Evolutionary conservation across 1,140 invertebrate genomes (phyloP), one percentile per base, ranked within the genome.

Genomic region (Drosophila nebulosa): DNA sequence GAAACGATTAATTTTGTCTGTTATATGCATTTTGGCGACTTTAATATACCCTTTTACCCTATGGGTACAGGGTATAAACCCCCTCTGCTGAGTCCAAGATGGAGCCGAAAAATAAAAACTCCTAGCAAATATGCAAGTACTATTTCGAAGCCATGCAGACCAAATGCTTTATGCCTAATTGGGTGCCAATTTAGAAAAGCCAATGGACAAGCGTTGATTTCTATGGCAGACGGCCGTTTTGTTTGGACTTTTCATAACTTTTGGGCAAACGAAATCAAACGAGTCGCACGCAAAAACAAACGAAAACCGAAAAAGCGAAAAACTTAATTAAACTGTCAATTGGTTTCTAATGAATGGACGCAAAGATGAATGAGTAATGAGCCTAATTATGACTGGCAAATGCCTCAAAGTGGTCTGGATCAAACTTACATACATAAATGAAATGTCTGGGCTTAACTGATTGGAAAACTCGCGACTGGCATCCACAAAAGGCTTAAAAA

Each of bases 241-340:
- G 64, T 70, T 77, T 70, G 65, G 64, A 70, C 36, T 76, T 77
- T 76, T 76, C 53, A 59, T 57, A 75, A 74, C 42, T 74, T 64
- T 39, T 52, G 64, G 42, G 9, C 27, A 26, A 35, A 64, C 64
- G 21, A 52, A 74, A 64, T 55, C 70, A 74, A 67, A n/a, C 35
- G 70, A 53, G 32, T 52, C 27, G 51, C 63, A 58, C 12, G 30
- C 30, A 3, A 27, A 30, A 24, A 18, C 16, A 26, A 57, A 52
- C 51, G 32, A 51, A 72, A 78, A 57, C 61, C 60, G 7, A 12
- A 32, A 32, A n/a, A 32, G 30, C 30, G 30, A 64, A 64, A 84
- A 71, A 61, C 76, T 77, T 79, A 89, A 90, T 90, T 90, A 86
- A 78, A 69, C 68, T 90, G 86, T 79, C 70, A 81, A 86, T 83